Evolutionary conservation across 2,888 invertebrate species (phyloP), one percentile per base, ranked within the genome.

Genomic region (Clivina fossor): DNA sequence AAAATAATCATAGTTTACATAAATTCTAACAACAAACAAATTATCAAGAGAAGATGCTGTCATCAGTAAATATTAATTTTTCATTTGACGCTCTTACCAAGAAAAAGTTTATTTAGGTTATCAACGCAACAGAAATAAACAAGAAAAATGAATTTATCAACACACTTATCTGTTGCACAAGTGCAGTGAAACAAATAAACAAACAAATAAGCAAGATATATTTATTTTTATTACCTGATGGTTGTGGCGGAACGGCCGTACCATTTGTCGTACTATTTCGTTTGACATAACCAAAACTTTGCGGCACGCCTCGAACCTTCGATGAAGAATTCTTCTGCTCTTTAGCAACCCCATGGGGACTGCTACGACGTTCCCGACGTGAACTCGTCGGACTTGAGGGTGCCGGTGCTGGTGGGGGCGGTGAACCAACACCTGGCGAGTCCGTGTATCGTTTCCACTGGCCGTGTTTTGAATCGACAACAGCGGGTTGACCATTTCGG

Each of bases 261-360:
- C 38, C 50, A 62, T 85, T 85, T 58, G 84, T 81, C 22, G 62
- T 64, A 35, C 77, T 77, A 62, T 78, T 77, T 64, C 90, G 80
- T 69, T 91, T 91, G 38, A 90, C 86, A 71, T 91, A 91, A 47
- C 90, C 90, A 67, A 91, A 91, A 71, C 85, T 90, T 65, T 90
- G 89, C 5, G 90, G 90, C 9, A 88, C 88, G 9, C 84, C 84
- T 59, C 80, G 71, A 43, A 78, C 80, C 72, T 90, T 90, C 8
- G 24, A 28, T 2, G 46, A 46, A 16, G 46, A 46, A 18, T 11
- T 15, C 22, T 43, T 74, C 19, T 78, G 74, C 33, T 76, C 77
- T 62, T 56, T 41, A 46, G 58, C 47, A 55, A 60, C 64, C 58
- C 62, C 70, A 61, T 72, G 75, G 49, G 72, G 71, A 67, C 69